A percentile compares a stretch with the other conserved stretches of the same genome.
phyloP scores from a whole-genome alignment of 1,140 invertebrate genomes.

The Chionoecetes opilio region DNA sequence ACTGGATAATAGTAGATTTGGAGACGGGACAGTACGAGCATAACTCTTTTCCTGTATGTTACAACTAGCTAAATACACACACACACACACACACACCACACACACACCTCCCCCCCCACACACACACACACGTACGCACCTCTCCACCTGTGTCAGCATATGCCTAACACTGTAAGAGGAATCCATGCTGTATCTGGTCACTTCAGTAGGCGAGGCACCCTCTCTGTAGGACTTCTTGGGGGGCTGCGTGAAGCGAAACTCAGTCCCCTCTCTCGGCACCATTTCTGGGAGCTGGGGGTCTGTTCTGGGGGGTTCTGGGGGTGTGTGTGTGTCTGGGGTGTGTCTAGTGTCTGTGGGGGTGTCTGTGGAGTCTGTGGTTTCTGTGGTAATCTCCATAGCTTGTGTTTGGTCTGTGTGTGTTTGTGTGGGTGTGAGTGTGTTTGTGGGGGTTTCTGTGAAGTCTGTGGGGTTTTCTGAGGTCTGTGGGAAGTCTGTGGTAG shows the following conservation, averaged over 20 bases:
- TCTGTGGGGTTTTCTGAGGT: too few species aligned
- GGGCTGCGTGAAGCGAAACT: constrained; percentile 91
- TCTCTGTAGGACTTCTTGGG: constrained; percentile 91
- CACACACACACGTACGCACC: too few species aligned
- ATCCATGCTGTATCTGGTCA: constrained; percentile 94
- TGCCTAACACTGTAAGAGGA: constrained; percentile 90
- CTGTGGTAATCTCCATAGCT: too few species aligned
- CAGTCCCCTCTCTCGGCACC: constrained; percentile 90
- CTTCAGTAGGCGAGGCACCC: constrained; percentile 91
- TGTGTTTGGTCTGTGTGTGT: too few species aligned
- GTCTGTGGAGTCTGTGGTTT: too few species aligned
- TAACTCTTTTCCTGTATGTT: too few species aligned
- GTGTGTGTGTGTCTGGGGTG: neutral
- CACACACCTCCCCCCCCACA: too few species aligned
- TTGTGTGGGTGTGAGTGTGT: neutral
- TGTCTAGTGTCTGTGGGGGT: neutral
- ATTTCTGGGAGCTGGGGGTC: constrained; percentile 90
- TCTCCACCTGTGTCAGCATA: constrained; percentile 87
- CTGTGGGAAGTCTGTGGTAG: too few species aligned
- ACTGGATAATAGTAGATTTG: too few species aligned
- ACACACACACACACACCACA: too few species aligned
- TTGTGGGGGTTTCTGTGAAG: neutral
- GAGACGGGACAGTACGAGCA: too few species aligned
- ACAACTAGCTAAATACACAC: too few species aligned
- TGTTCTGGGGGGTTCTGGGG: neutral